These are phyloP conservation scores for Elephas maximus DNA, from an alignment of 2,113 vertebrate genomes.

Conservation along the genomic window DNA sequence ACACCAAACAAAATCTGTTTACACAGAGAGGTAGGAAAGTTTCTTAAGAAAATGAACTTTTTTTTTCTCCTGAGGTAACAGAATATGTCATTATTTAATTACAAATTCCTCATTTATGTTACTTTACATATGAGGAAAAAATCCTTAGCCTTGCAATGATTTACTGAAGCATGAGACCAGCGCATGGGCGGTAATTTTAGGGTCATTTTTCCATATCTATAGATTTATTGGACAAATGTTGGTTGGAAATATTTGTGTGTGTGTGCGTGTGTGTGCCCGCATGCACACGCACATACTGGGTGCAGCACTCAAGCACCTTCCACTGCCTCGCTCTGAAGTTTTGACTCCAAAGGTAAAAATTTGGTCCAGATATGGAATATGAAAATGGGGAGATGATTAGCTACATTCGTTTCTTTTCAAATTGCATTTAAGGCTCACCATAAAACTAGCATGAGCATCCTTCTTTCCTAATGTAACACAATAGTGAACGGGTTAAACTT, in stretches of 20 bases:
- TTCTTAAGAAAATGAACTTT: background rate
- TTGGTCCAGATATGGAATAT: background rate
- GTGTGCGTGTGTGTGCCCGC: conserved; percentile 22
- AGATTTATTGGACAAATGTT: conserved; percentile 79
- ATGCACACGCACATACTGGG: background rate
- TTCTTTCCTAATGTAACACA: background rate
- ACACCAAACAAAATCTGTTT: background rate
- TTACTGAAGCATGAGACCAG: conserved; percentile 63
- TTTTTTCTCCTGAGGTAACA: background rate
- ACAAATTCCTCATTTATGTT: background rate
- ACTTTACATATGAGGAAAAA: background rate
- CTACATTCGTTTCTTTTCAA: conserved; percentile 16
- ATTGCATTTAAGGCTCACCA: background rate
- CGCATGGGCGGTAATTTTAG: conserved; percentile 73
- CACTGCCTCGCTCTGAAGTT: conserved; percentile 3
- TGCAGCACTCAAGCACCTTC: conserved; percentile 53
- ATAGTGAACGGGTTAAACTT: background rate
- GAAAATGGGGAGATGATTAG: background rate
- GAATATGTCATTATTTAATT: background rate
- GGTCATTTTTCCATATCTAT: conserved; percentile 60
- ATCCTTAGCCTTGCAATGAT: background rate
- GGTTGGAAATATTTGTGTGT: conserved; percentile 79
- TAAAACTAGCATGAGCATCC: background rate
- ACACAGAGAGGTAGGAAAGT: background rate
- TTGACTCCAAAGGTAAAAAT: background rate